Percentiles rank a stretch among this genome's conserved stretches.
These are phyloP conservation scores for Ormyrus labotus DNA, from an alignment of 2,888 invertebrate species.

Conservation along the genomic window DNA sequence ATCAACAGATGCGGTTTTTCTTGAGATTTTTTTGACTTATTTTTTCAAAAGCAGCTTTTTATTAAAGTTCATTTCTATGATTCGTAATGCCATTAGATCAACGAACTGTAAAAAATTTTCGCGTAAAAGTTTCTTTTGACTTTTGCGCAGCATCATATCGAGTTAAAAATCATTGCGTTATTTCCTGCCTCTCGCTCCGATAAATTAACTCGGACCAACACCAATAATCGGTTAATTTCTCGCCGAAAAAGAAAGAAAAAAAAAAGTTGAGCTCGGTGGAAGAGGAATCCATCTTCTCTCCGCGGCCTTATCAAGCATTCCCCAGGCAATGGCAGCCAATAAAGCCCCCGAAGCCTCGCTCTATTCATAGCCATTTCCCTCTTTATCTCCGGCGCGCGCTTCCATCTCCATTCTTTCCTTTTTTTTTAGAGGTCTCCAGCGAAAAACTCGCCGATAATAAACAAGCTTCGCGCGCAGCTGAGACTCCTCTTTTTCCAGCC, in stretches of 20 bases:
- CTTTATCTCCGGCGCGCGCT: constrained; percentile 28
- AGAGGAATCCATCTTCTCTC: constrained; percentile 34
- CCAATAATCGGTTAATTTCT: constrained; percentile 36
- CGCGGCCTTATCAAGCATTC: constrained; percentile 37
- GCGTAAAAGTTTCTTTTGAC: too few species aligned
- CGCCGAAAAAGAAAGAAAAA: neutral
- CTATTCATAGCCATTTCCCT: constrained; percentile 36
- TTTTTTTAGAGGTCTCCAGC: constrained; percentile 14
- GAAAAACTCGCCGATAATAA: constrained; percentile 37
- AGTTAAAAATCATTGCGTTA: constrained; percentile 12
- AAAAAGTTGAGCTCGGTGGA: neutral
- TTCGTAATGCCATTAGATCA: too few species aligned
- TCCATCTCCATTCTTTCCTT: constrained; percentile 7
- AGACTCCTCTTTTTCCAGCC: neutral
- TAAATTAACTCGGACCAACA: constrained; percentile 28
- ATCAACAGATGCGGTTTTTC: too few species aligned
- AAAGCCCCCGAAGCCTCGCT: constrained; percentile 4
- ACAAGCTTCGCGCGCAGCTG: constrained; percentile 8
- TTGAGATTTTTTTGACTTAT: too few species aligned
- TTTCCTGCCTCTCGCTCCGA: neutral
- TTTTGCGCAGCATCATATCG: too few species aligned
- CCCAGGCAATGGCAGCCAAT: constrained; percentile 46
- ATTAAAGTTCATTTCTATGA: too few species aligned
- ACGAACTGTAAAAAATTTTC: too few species aligned
- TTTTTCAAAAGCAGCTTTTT: too few species aligned